These are phyloP conservation scores for Julus scandinavius DNA, from an alignment of 2,888 invertebrate species.

Conservation along the genomic window DNA sequence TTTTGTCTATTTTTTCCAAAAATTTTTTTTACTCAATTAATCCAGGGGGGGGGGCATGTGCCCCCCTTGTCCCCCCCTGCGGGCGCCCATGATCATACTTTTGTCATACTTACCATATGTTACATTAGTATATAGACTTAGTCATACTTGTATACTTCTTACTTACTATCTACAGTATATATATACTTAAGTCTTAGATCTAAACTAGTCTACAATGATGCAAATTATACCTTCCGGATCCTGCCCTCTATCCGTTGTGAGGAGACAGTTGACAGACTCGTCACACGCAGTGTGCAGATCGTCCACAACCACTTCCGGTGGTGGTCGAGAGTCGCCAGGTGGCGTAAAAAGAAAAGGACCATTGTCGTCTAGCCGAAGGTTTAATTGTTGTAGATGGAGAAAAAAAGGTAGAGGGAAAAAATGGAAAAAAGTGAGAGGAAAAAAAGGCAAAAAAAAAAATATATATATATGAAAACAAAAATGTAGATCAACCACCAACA, in stretches of 20 bases:
- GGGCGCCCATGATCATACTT: too few relatives aligned
- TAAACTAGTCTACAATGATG: conserved; percentile 17
- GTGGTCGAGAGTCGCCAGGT: conserved; percentile 48
- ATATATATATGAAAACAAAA: conserved; percentile 46
- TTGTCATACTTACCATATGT: too few relatives aligned
- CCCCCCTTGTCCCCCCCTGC: too few relatives aligned
- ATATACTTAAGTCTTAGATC: not conserved
- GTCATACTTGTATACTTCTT: too few relatives aligned
- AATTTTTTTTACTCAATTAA: too few relatives aligned
- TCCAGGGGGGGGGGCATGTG: too few relatives aligned
- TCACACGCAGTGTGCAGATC: conserved; percentile 54
- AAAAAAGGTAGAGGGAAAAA: conserved; percentile 44
- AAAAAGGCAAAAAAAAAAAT: conserved; percentile 47
- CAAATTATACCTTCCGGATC: conserved; percentile 51
- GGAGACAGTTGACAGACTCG: conserved; percentile 55
- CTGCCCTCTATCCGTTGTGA: conserved; percentile 50
- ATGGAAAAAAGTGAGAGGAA: conserved; percentile 11
- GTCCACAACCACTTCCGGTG: conserved; percentile 50
- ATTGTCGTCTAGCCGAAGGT: conserved; percentile 51
- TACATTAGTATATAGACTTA: too few relatives aligned
- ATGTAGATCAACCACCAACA: conserved; percentile 45
- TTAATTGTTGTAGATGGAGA: not conserved
- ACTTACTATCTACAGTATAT: not conserved
- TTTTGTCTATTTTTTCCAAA: too few relatives aligned
- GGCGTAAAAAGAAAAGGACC: conserved; percentile 53